These are phyloP conservation scores for Lordiphosa mommai DNA, from an alignment of 1,140 invertebrate species.

Conservation along the genomic window DNA sequence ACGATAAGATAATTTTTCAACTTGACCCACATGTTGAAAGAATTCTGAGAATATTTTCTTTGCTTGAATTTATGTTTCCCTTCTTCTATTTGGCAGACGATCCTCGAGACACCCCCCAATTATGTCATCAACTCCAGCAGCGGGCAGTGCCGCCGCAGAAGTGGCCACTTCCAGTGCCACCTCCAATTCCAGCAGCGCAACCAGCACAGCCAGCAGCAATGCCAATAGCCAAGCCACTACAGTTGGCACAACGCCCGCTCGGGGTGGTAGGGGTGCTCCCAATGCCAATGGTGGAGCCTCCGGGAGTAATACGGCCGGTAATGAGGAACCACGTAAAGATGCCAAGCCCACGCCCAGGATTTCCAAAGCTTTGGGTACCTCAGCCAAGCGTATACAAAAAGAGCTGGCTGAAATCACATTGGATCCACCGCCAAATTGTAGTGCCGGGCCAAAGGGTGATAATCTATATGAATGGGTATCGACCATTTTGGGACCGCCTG, in stretches of 20 bases:
- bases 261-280: constrained; percentile 36
- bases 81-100: neutral
- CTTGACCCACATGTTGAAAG: too few species aligned
- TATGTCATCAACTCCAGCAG: constrained; percentile 70
- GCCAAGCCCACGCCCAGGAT: constrained; percentile 94
- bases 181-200: constrained; percentile 39
- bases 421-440: constrained; percentile 98
- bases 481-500: constrained; percentile 96
- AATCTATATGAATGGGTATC: constrained; percentile 99
- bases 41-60: too few species aligned
- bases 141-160: constrained; percentile 51
- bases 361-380: constrained; percentile 95
- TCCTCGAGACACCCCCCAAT: neutral
- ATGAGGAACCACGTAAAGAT: constrained; percentile 86
- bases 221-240: constrained; percentile 46
- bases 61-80: neutral
- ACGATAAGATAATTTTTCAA: too few species aligned
- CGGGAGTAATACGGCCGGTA: constrained; percentile 67
- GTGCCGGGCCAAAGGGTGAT: constrained; percentile 97
- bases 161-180: constrained; percentile 55
- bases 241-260: constrained; percentile 34
- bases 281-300: constrained; percentile 80
- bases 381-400: constrained; percentile 97
- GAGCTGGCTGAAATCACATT: constrained; percentile 97
- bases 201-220: constrained; percentile 43